Conservation (phyloP, 1,140 invertebrate species). For the Brachionus sp. region DNA sequence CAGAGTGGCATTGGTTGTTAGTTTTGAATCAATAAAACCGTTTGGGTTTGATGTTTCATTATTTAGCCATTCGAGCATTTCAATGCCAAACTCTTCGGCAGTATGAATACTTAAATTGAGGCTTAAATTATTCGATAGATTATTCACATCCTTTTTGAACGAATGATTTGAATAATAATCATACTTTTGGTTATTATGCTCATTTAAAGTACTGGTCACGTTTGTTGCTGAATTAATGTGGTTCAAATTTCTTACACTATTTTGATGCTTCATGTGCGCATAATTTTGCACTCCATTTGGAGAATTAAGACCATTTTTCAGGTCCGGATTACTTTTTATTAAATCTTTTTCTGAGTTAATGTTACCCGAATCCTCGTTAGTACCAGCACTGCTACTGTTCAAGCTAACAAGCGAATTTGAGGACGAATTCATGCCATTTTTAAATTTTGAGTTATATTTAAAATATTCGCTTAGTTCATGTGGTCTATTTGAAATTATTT, state of each 20-base stretch:
- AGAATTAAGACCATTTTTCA: slow-evolving; percentile 1
- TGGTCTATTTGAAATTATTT: background rate
- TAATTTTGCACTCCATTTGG: background rate
- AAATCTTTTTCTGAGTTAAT: slow-evolving; percentile 37
- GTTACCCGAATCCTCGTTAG: slow-evolving; percentile 20
- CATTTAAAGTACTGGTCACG: background rate
- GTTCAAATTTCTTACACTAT: background rate
- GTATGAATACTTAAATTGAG: slow-evolving; percentile 43
- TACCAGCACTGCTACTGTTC: slow-evolving; percentile 41
- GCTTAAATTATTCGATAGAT: slow-evolving; percentile 36
- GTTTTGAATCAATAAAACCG: slow-evolving; percentile 4
- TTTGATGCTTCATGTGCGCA: background rate
- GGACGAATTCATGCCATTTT: slow-evolving; percentile 29
- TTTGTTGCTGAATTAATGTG: background rate
- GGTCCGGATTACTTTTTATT: slow-evolving; percentile 32
- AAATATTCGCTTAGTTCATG: slow-evolving; percentile 16
- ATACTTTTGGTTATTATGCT: background rate
- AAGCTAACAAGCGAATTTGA: slow-evolving; percentile 39
- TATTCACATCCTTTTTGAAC: slow-evolving; percentile 24
- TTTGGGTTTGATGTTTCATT: slow-evolving; percentile 26
- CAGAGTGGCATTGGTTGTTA: slow-evolving; percentile 18
- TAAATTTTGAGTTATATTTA: slow-evolving; percentile 9
- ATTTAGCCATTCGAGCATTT: slow-evolving; percentile 42
- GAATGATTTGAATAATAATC: slow-evolving; percentile 29
- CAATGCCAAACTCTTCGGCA: slow-evolving; percentile 42